phyloP scores from a whole-genome alignment of 2,797 vertebrate genomes.

The Rhinatrema bivittatum region DNA sequence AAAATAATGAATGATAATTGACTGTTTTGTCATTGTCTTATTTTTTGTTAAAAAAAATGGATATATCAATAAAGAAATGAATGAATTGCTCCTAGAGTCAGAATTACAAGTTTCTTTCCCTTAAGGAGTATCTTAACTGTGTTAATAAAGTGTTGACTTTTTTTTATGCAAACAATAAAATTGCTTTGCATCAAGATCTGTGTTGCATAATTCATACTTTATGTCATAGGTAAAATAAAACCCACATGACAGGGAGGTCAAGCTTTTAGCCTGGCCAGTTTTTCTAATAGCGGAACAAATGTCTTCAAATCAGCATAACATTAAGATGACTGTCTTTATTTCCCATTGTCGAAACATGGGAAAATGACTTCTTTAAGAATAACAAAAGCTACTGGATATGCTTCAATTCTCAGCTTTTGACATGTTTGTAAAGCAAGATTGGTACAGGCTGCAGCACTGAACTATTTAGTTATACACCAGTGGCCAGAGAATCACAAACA shows the following conservation, averaged over 20 bases:
- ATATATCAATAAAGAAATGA: too few relatives aligned
- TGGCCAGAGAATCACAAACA: slow-evolving; percentile 44
- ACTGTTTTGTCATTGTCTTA: too few relatives aligned
- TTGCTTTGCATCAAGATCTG: slow-evolving; percentile 24
- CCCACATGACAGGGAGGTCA: slow-evolving; percentile 31
- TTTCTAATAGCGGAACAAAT: slow-evolving; percentile 47
- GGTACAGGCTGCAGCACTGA: slow-evolving; percentile 50
- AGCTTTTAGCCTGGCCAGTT: slow-evolving; percentile 30
- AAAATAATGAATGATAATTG: too few relatives aligned
- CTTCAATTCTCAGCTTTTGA: slow-evolving; percentile 51
- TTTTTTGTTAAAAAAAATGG: too few relatives aligned
- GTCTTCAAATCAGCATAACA: slow-evolving; percentile 46
- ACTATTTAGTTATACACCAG: slow-evolving; percentile 60
- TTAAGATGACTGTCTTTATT: slow-evolving; percentile 60
- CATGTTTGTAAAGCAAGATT: slow-evolving; percentile 32
- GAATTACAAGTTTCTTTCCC: too few relatives aligned
- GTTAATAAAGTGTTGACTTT: slow-evolving; percentile 19
- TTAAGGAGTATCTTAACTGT: slow-evolving; percentile 19
- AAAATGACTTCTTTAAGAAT: slow-evolving; percentile 46
- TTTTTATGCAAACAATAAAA: slow-evolving; percentile 14
- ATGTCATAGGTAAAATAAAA: slow-evolving; percentile 26
- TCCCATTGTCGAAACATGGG: slow-evolving; percentile 64
- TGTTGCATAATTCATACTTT: slow-evolving; percentile 34
- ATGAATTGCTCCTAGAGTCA: too few relatives aligned
- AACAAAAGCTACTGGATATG: slow-evolving; percentile 55